phyloP scores from a whole-genome alignment of 2,888 invertebrate genomes.

The Dolichomitus sp. region DNA sequence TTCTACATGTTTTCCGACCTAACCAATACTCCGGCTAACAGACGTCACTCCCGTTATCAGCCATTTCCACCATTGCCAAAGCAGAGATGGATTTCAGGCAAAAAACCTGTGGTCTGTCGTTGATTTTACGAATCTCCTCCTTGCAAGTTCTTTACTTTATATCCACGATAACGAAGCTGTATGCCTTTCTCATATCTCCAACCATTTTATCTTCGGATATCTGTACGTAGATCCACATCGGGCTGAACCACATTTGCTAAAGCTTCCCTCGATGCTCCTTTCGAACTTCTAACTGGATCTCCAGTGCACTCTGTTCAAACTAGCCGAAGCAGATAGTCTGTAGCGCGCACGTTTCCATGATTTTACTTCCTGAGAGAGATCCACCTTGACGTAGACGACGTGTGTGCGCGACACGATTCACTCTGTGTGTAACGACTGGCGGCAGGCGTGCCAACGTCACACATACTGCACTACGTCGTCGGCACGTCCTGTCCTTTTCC shows the following conservation, averaged over 20 bases:
- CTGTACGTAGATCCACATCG: neutral
- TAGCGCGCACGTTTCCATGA: slow-evolving; percentile 32
- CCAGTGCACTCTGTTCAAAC: slow-evolving; percentile 22
- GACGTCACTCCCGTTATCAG: slow-evolving; percentile 41
- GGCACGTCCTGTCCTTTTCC: neutral
- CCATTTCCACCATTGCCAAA: slow-evolving; percentile 34
- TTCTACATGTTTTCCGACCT: slow-evolving; percentile 1
- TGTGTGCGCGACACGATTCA: slow-evolving; percentile 24
- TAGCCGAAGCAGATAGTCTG: slow-evolving; percentile 16
- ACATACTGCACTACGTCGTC: slow-evolving; percentile 23
- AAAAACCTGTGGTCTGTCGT: slow-evolving; percentile 1
- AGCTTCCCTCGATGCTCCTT: slow-evolving; percentile 19
- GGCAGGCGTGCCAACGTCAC: neutral
- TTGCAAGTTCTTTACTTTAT: neutral
- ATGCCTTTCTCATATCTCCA: slow-evolving; percentile 24
- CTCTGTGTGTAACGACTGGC: slow-evolving; percentile 16
- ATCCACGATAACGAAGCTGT: neutral
- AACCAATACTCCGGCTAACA: neutral
- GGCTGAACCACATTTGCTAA: slow-evolving; percentile 18
- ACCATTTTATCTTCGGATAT: slow-evolving; percentile 22
- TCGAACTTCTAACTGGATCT: slow-evolving; percentile 34
- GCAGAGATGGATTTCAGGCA: neutral
- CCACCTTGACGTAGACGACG: neutral
- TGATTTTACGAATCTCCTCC: neutral
- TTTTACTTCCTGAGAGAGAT: slow-evolving; percentile 47